Base-by-base conservation (phyloP, 1,140 invertebrate genomes). In the Drosophila azteca region DNA sequence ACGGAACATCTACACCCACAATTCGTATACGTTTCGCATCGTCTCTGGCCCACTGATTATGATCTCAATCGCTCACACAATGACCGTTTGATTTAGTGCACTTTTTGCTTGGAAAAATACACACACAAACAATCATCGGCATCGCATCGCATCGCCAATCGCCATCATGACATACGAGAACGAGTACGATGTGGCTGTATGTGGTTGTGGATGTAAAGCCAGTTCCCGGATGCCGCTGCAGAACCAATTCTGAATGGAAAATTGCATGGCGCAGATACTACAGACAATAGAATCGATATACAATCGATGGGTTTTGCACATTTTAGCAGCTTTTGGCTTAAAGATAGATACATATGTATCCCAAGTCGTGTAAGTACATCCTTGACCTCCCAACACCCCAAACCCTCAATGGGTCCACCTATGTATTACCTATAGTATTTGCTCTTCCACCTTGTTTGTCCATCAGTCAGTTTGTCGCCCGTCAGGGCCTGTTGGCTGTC, bases 11-110 rank as follows among this genome's bases (percentile, higher is more conserved):
- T 77, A 72, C 31, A 35, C 67, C 41, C 67, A 70, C 49, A 17
- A 48, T 46, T 52, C 48, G 9, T 29, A 29, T 53, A 24, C 22
- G 17, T 20, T 43, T 22, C 11, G n/a, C 22, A 44, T 55, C 15
- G n/a, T 52, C 48, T 13, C 35, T 45, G 54, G 58, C 60, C 57
- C 78, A 77, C 81, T 65, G 82, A 85, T 80, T 80, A 80, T 63
- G 72, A 85, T 85, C 77, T 67, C 59, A 53, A 80, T 80, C 63
- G 60, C 62, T 73, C 66, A 72, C 60, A 74, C 55, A 75, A 85
- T 55, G 74, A 87, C 66, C 70, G 50, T 71, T 87, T 87, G 74
- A 87, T 85, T 77, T 62, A 85, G 65, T 82, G 78, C 82, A 85
- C 69, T 87, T 78, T 31, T 78, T 31, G 64, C 49, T 53, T 48